Evolutionary conservation across 2,113 vertebrate species (phyloP).

Genomic region (Kobus ellipsiprymnus): DNA sequence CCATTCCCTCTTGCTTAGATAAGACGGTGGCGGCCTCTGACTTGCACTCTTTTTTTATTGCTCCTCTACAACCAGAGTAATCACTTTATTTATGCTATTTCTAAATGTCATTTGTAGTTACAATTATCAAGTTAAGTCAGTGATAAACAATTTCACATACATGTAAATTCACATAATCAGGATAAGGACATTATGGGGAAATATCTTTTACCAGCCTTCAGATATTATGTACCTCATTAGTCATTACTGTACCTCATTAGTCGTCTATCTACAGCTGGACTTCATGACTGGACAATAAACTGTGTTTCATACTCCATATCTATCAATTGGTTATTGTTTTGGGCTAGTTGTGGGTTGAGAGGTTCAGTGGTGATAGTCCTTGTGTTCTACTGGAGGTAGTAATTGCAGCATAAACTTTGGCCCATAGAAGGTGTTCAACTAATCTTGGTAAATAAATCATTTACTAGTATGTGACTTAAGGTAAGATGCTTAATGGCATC

Average conservation of each 20-base stretch:
- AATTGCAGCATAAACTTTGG: neutral
- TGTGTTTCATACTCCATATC: neutral
- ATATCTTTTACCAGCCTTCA: neutral
- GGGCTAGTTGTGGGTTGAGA: neutral
- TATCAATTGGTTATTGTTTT: neutral
- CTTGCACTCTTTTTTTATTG: neutral
- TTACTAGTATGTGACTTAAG: neutral
- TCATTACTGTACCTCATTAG: neutral
- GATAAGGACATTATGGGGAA: neutral
- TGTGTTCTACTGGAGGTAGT: neutral
- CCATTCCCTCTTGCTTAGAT: neutral
- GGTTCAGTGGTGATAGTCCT: neutral
- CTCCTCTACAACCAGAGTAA: neutral
- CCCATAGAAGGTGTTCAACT: neutral
- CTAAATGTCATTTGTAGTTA: conserved; percentile 11
- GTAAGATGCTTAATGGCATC: neutral
- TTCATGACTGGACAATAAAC: neutral
- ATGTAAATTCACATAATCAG: conserved; percentile 21
- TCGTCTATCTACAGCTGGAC: neutral
- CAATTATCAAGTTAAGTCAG: conserved; percentile 39
- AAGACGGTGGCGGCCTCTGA: neutral
- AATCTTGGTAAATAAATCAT: neutral
- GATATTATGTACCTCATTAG: neutral
- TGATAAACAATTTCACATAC: conserved; percentile 41
- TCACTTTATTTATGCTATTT: conserved; percentile 44